Evolutionary conservation across 2,113 vertebrate genomes (phyloP).

Genomic region (Epinephelus cyanopodus): DNA sequence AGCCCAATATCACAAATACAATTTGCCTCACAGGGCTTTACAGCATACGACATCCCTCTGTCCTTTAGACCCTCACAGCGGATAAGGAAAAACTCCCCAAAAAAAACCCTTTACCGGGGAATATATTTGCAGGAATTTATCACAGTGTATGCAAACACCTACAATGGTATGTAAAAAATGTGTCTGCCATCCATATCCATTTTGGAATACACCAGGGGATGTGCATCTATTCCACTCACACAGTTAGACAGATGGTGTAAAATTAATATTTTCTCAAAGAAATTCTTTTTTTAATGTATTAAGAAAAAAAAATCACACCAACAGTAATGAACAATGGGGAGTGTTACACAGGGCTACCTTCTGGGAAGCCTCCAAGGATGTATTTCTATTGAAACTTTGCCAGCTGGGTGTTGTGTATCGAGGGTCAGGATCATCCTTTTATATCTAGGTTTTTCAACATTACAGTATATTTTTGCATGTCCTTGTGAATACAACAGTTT

Average conservation of each 20-base stretch:
- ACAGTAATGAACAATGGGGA: background rate
- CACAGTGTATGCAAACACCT: background rate
- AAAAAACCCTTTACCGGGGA: no score
- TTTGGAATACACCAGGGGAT: background rate
- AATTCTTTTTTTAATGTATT: background rate
- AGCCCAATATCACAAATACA: no score
- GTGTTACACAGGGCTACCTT: background rate
- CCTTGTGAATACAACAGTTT: background rate
- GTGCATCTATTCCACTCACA: background rate
- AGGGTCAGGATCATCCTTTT: conserved; percentile 15
- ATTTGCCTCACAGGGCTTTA: no score
- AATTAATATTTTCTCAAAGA: background rate
- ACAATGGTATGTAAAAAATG: background rate
- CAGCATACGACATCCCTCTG: no score
- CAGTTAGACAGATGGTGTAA: background rate
- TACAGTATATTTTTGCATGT: background rate
- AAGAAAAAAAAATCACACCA: background rate
- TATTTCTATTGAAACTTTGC: conserved; percentile 8
- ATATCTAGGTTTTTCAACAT: background rate
- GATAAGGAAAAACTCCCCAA: no score
- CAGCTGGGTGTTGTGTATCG: background rate
- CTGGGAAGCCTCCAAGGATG: background rate
- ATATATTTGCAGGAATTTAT: background rate
- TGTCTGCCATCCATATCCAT: background rate
- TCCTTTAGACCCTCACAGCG: no score